Base-by-base conservation (phyloP, 2,797 vertebrate genomes). In the Pogonophryne albipinna region DNA sequence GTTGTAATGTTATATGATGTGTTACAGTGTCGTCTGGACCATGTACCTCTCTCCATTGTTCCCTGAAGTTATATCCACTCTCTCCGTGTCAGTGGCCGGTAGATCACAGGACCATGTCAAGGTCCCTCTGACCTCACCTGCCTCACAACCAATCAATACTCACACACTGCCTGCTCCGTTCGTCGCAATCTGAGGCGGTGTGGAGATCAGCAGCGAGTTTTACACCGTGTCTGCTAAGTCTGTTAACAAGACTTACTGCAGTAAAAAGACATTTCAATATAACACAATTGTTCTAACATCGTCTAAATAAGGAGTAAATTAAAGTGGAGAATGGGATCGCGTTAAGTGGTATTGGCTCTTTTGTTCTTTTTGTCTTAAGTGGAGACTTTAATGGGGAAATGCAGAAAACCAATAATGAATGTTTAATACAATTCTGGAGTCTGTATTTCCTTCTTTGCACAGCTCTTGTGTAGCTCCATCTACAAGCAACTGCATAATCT, bases 101-200 rank as follows among this genome's bases (percentile, higher is more conserved):
- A 19, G 75, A 65, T 83, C 66, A 27, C 16, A 56, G 56, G 68
- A 42, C 44, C 20, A 16, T 12, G 34, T 13, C 73, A 44, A 63
- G 59, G 79, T 72, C 56, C 66, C 27, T 17, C 42, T 77, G 73
- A 83, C 84, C 84, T 80, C 79, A 41, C 55, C 84, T 76, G 81
- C 73, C 53, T 20, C 86, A 76, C 70, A 45, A 27, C 60, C 67
- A 20, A 71, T 87, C 85, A 55, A 80, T 78, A 74, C 74, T 61
- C 81, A 4, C 59, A 14, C 60, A 15, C 58, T 4, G 59, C n/a
- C 59, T 3, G 11, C 57, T 15, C 75, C 31, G 64, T 83, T 82
- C 60, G 83, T 83, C 80, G 71, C 74, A 34, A 46, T 79, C 61
- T 69, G 81, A 65, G 76, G 71, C 34, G 8, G 34, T 53, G 66